Base-by-base conservation (phyloP, 2,113 vertebrate species). In the Athene noctua region DNA sequence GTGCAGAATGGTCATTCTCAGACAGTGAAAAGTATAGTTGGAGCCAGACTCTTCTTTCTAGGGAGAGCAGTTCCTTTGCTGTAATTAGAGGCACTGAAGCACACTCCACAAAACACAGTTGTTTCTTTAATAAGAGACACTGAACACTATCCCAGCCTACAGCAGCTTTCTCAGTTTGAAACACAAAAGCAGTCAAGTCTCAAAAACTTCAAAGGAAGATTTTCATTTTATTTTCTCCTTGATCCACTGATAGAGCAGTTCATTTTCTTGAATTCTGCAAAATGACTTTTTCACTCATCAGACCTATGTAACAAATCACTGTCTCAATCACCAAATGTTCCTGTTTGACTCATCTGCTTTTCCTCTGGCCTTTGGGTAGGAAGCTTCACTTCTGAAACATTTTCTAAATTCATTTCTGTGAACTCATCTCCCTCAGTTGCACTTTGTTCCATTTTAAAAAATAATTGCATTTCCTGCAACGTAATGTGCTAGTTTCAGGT, bases 181-280 rank as follows among this genome's bases (percentile, higher is more conserved):
- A 95, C 87, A 97, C 94, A 96, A 96, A 95, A 89, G 90, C 91
- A 83, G 83, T 46, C 59, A 93, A 97, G 92, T 80, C 92, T 92
- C 63, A 86, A 95, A 92, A 96, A 95, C 88, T 92, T 97, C 88
- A 97, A 95, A 97, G 95, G 79, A 70, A 86, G 73, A 80, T 91
- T 95, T 95, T 97, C 72, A 94, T 97, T 96, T 88, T 73, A 81
- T 88, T 96, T 96, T 93, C 51, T 89, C 51, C 94, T 96, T 96
- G 90, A 96, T 96, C 88, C 83, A 72, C 79, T 66, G 83, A 97
- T 94, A 92, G 86, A 90, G 67, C 71, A 80, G 89, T 96, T 92
- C 66, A 80, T 96, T 97, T 94, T 91, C 94, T 71, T 79, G 70
- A 89, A 87, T 92, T 96, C 74, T 78, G 47, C 77, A 16, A 94